Conservation (phyloP, 2,797 vertebrate genomes). For the Dallia pectoralis region DNA sequence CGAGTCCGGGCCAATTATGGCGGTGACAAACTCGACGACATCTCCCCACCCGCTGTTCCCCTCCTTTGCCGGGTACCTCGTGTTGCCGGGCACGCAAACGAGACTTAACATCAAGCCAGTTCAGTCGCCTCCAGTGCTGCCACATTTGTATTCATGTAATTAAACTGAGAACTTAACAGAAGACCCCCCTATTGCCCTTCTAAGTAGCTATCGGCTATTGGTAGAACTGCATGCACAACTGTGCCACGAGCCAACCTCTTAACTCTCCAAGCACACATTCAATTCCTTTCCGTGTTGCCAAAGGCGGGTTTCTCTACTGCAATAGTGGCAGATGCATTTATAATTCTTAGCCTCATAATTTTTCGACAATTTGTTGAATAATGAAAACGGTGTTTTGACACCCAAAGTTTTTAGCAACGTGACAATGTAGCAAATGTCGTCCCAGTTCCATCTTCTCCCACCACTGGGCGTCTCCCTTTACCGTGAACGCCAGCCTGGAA, state of each 20-base stretch:
- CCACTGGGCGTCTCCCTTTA: too few relatives aligned
- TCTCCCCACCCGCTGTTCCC: neutral
- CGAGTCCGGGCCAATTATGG: constrained; percentile 10
- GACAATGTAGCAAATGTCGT: too few relatives aligned
- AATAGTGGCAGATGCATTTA: neutral
- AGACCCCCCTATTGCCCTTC: neutral
- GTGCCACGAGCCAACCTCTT: neutral
- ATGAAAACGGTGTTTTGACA: too few relatives aligned
- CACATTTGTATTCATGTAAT: constrained; percentile 1
- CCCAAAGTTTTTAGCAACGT: too few relatives aligned
- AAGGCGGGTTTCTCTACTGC: neutral
- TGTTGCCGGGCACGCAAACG: neutral
- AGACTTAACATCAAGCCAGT: neutral
- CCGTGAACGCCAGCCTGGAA: too few relatives aligned
- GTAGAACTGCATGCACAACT: neutral
- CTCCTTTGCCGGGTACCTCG: neutral
- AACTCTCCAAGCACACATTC: neutral
- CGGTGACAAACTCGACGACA: constrained; percentile 9
- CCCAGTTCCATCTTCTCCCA: too few relatives aligned
- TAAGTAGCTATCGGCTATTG: neutral
- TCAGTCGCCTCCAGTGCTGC: neutral
- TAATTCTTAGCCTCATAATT: too few relatives aligned
- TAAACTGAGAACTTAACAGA: constrained; percentile 3
- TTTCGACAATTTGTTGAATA: too few relatives aligned
- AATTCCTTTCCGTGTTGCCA: neutral